Evolutionary conservation across 2,888 invertebrate genomes (phyloP).

Genomic region (Siphlonurus alternatus): DNA sequence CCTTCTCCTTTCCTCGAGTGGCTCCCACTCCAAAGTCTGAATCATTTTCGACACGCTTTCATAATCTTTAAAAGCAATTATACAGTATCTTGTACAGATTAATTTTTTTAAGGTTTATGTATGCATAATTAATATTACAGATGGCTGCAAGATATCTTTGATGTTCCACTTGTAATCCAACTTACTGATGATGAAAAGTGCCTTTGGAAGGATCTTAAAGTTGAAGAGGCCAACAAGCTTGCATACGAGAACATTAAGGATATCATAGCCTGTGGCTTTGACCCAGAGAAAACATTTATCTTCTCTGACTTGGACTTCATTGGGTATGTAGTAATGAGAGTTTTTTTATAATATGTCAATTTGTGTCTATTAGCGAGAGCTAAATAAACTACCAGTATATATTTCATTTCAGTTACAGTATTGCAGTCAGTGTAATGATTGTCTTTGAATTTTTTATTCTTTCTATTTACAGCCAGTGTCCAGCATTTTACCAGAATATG

Average conservation of each 20-base stretch:
- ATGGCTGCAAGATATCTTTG: slow-evolving; percentile 92
- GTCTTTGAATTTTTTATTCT: slow-evolving; percentile 9
- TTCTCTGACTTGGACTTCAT: slow-evolving; percentile 90
- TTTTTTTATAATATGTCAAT: neutral
- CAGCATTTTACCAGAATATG: slow-evolving; percentile 87
- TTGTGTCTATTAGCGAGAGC: neutral
- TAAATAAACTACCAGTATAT: too few species aligned
- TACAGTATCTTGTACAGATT: too few species aligned
- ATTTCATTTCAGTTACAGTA: neutral
- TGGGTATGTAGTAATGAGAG: slow-evolving; percentile 44
- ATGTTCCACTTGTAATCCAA: slow-evolving; percentile 91
- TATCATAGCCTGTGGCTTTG: slow-evolving; percentile 94
- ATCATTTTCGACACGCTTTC: too few species aligned
- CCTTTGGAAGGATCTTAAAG: slow-evolving; percentile 84
- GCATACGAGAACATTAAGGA: slow-evolving; percentile 90
- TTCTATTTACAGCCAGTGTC: slow-evolving; percentile 46
- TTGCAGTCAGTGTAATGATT: neutral
- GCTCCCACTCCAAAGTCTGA: too few species aligned
- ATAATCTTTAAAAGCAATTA: too few species aligned
- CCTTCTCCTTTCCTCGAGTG: too few species aligned
- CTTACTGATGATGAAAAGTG: slow-evolving; percentile 97
- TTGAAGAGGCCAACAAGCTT: slow-evolving; percentile 74
- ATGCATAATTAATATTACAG: slow-evolving; percentile 33
- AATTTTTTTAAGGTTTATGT: too few species aligned
- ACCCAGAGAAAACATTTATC: slow-evolving; percentile 87